Base-by-base conservation (phyloP, 2,888 invertebrate species). In the Lottia scabra region DNA sequence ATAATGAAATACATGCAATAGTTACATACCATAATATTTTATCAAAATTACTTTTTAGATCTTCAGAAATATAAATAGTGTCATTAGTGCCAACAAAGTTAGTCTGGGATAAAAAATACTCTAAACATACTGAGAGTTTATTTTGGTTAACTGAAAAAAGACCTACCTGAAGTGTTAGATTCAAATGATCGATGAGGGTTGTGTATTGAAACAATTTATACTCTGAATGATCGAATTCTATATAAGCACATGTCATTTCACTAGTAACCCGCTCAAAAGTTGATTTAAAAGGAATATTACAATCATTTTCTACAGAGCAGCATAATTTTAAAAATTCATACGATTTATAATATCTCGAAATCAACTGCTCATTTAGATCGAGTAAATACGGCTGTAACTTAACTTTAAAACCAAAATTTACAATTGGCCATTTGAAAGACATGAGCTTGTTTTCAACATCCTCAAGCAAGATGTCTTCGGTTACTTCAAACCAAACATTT, bases 1-100 rank as follows among this genome's bases (percentile, higher is more conserved):
- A 80, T 16, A 78, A 26, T 5, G 62, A 64, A 2, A 67, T 48
- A 43, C 72, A 56, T 23, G 13, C 3, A 23, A 56, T 56, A 56
- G 19, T 56, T 3, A 56, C 23, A 23, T 56, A 56, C 19, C 2
- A 23, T 13, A 5, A 23, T 12, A 19, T 19, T 23, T 0, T 12
- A 56, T 10, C 56, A 56, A 23, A 56, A 2, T 4, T 56, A 23
- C 13, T 56, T 12, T 10, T 56, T 0, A 10, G 13, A 23, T 19
- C 10, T 0, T 56, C 56, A 56, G 19, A 56, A 15, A 23, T 23
- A 2, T 56, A 2, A 12, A 56, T 0, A 10, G 10, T 23, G 19
- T 56, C 56, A 13, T 56, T 56, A 23, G 19, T 23, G 23, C 13
- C 12, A 56, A 56, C 23, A 56, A 4, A 23, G 23, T 16, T 23